Evolutionary conservation across 2,888 invertebrate genomes (phyloP), one percentile per base, ranked within the genome.

Genomic region (Lycia hirtaria): DNA sequence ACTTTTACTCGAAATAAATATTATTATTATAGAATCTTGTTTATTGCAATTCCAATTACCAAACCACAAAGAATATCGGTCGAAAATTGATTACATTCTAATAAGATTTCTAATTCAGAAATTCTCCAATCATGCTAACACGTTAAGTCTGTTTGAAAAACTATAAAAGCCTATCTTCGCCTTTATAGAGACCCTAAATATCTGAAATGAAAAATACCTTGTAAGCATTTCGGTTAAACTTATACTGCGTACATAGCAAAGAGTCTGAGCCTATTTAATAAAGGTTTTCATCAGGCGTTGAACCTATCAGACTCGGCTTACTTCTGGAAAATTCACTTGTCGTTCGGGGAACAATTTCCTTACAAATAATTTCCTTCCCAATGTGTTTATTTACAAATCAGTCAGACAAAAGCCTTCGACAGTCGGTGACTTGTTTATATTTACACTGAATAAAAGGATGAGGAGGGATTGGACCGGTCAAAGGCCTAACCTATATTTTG

Each of bases 341-440:
- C 26, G 41, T 41, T 17, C 3, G 10, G 12, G n/a, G 15, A 24
- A 15, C 3, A 22, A 44, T 44, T n/a, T 14, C 15, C 22, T 35
- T 1, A 19, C 17, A 26, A 40, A 24, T 17, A 26, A 49, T 49
- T 48, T 49, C 41, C 26, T 41, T 24, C 3, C 12, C 38, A 24
- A 43, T 37, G 28, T 55, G 43, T 55, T 49, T 55, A 49, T 55
- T 55, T 37, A 41, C 33, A 40, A 49, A 20, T 48, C 35, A 43
- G 35, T 28, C 22, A 10, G 15, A 49, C 26, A 43, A 43, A 52
- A 24, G 26, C 33, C 49, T 50, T 30, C 15, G 41, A 15, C 33
- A 14, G 40, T 32, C 37, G 12, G 3, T 9, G 44, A 33, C 17
- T 47, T 41, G 55, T 35, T n/a, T 41, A 20, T 41, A 20, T 48